Base-by-base conservation (phyloP, 2,888 invertebrate genomes). In the Aricia artaxerxes region DNA sequence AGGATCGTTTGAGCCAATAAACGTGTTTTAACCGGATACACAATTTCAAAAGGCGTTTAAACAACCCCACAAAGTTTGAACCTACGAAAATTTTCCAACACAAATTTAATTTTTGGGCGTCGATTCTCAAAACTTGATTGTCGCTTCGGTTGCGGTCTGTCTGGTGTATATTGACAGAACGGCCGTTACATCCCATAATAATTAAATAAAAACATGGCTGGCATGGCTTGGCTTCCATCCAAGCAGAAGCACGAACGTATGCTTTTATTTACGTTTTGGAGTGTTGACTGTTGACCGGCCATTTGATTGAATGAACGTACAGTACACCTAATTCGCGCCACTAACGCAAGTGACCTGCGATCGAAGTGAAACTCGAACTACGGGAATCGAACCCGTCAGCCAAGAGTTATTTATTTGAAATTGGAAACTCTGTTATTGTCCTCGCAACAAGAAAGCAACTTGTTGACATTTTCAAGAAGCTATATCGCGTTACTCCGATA, bases 401-500 rank as follows among this genome's bases (percentile, higher is more conserved):
- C 11, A 5, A 35, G 13, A 69, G 69, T 16, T 35, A 69, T 35
- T 69, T 69, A 35, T 38, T 69, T 38, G 69, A 69, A 69, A 69
- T 69, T 16, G 35, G 64, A 69, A 69, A 69, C 69, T 69, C 5
- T 4, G 11, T 69, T 69, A 69, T 69, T 69, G 69, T 69, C 69
- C 16, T 69, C 69, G 4, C 64, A 24, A 69, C 69, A 69, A 69
- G 69, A 69, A 38, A 69, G 69, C 69, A 69, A 69, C 35, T 69
- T 61, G 61, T 61, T 35, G 69, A 69, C 69, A 35, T 69, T 69
- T 35, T 35, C 69, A 69, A 69, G 69, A 13, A 69, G 69, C 64
- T 69, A 11, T 69, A 69, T 69, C 64, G 64, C 11, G 35, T 69
- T 69, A 31, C 35, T 35, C 11, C 64, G 64, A 69, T 69, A 69